Base-by-base conservation (phyloP, 23 tunicate species). In the Styela plicata region DNA sequence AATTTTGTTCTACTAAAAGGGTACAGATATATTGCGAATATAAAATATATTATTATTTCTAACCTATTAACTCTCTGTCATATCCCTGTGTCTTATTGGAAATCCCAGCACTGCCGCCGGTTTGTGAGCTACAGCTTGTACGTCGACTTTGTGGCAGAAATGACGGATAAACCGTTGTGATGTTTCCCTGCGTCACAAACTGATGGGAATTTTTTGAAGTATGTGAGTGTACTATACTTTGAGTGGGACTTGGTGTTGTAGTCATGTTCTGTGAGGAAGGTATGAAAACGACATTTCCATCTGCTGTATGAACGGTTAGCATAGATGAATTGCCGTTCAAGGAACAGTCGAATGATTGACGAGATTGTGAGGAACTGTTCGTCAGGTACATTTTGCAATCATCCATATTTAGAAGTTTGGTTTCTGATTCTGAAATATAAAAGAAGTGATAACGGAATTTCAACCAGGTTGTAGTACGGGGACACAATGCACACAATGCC, bases 321-420 rank as follows among this genome's bases (percentile, higher is more conserved):
- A 24, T 18, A 27, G 77, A 21, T 27, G 35, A 16, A 71, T 20
- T 26, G 31, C 21, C 27, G n/a, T n/a, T n/a, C n/a, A n/a, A n/a
- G n/a, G n/a, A n/a, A n/a, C n/a, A n/a, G 2, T 24, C 24, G 24
- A n/a, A 25, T 7, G 36, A 57, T 23, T 24, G 27, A 26, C 0
- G 1, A 27, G 22, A 21, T 52, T 76, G 32, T 16, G 65, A 0
- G 10, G 37, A 44, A 36, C n/a, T 66, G 81, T 76, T 21, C 16
- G 81, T 26, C 13, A 26, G 13, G 53, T 36, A 76, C 0, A 65
- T 25, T 57, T 76, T 37, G 1, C 66, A 76, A 17, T 76, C 81
- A 26, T 76, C 81, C 81, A 76, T 76, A 57, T 76, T 76, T 13
- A 76, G 22, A 26, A 76, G 66, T 24, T 76, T 76, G 10, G 81